Conservation (phyloP, 2,113 vertebrate species). For the Setophaga kirtlandii region DNA sequence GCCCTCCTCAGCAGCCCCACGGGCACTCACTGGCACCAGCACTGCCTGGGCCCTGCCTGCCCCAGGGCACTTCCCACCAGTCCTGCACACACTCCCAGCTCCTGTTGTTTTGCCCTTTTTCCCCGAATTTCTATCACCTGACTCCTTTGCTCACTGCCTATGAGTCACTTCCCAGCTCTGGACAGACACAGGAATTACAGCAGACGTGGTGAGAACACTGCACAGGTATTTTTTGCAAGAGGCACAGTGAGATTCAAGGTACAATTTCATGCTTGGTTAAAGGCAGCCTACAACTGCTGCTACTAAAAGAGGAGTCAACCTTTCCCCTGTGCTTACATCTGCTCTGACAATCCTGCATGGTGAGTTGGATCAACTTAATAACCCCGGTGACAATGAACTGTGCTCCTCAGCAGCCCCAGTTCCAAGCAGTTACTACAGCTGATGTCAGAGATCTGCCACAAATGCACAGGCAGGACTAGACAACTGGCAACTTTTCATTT, state of each 20-base stretch:
- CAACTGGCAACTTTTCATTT: background rate
- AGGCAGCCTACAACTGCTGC: background rate
- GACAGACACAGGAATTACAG: background rate
- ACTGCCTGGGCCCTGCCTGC: background rate
- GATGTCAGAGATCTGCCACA: background rate
- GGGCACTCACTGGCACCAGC: background rate
- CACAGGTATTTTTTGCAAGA: background rate
- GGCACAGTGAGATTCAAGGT: background rate
- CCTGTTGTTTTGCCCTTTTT: background rate
- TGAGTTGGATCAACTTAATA: background rate
- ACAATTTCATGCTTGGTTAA: slow-evolving; percentile 38
- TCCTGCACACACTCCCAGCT: background rate
- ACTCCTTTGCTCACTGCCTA: background rate
- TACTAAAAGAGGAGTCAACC: background rate
- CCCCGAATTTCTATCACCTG: background rate
- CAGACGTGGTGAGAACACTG: background rate
- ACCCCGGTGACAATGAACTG: background rate
- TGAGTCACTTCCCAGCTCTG: background rate
- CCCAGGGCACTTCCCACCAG: background rate
- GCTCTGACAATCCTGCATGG: background rate
- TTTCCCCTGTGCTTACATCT: background rate
- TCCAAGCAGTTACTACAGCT: background rate
- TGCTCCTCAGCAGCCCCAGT: background rate
- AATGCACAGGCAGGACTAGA: background rate
- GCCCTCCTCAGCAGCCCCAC: background rate